Conservation (phyloP, 2,888 invertebrate genomes). For the Nineta flava region DNA sequence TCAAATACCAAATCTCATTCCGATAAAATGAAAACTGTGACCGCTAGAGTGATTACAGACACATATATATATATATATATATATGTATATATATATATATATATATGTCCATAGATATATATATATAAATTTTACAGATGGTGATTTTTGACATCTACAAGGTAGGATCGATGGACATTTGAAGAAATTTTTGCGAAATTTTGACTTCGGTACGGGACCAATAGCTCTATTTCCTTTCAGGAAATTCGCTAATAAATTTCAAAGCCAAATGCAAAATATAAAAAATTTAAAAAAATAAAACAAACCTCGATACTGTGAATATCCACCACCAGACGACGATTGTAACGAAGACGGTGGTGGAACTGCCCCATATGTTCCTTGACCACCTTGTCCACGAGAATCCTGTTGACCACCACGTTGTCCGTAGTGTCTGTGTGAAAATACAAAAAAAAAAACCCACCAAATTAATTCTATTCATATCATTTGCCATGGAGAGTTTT, state of each 20-base stretch:
- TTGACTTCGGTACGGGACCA: no score
- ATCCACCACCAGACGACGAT: background rate
- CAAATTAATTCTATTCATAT: background rate
- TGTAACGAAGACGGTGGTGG: background rate
- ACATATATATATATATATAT: background rate
- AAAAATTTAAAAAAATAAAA: background rate
- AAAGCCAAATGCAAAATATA: background rate
- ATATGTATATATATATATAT: background rate
- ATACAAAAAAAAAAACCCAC: no score
- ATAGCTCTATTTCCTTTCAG: no score
- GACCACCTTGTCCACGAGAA: background rate
- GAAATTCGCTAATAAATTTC: background rate
- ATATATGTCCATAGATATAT: background rate
- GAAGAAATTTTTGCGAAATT: no score
- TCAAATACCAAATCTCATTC: no score
- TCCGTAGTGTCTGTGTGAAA: background rate
- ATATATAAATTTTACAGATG: background rate
- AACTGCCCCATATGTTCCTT: background rate
- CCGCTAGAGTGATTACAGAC: no score
- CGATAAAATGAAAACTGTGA: no score
- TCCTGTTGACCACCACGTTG: background rate
- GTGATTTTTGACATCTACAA: no score
- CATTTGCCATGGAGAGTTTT: background rate
- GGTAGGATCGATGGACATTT: no score
- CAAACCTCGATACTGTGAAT: background rate